Evolutionary conservation across 2,888 invertebrate species (phyloP).

Genomic region (Stictocephala bisonia): DNA sequence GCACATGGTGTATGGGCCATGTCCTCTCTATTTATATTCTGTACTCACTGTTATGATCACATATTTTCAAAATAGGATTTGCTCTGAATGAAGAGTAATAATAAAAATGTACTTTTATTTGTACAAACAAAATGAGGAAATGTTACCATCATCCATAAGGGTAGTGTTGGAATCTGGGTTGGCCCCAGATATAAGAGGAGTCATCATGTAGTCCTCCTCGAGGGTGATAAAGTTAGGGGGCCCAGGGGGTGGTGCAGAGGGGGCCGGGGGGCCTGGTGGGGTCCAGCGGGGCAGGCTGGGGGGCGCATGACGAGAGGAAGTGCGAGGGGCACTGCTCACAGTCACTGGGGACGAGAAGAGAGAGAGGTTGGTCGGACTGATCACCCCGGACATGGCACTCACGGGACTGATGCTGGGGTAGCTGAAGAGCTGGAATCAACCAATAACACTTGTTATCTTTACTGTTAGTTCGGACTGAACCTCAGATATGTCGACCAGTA

Average conservation of each 20-base stretch:
- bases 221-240: conserved; percentile 85
- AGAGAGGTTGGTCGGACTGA: conserved; percentile 89
- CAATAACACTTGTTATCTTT: no score
- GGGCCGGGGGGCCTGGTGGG: conserved; percentile 65
- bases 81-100: not conserved
- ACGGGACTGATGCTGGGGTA: conserved; percentile 89
- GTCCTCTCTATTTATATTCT: no score
- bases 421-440: conserved; percentile 82
- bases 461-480: no score
- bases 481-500: no score
- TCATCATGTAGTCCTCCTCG: conserved; percentile 96
- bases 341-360: conserved; percentile 76
- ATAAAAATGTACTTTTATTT: not conserved
- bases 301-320: conserved; percentile 71
- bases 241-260: conserved; percentile 69
- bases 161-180: conserved; percentile 68
- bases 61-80: no score
- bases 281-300: conserved; percentile 61
- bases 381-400: conserved; percentile 82
- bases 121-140: not conserved
- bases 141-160: conserved; percentile 82
- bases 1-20: no score
- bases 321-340: conserved; percentile 77
- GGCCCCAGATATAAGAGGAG: conserved; percentile 74
- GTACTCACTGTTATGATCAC: no score